Conservation (phyloP, 1,140 invertebrate species). For the Elysia chlorotica region DNA sequence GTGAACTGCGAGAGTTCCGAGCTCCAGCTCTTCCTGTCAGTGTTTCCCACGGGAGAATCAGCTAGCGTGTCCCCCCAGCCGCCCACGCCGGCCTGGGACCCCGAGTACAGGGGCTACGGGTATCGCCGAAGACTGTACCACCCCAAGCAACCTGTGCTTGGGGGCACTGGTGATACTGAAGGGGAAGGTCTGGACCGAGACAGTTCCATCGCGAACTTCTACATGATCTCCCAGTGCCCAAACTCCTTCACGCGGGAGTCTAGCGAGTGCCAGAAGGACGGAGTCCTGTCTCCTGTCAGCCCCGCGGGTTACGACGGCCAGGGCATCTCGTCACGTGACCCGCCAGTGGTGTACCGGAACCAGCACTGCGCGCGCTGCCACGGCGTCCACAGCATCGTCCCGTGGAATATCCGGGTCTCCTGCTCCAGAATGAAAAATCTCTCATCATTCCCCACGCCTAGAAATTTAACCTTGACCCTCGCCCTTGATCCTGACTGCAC, state of each 20-base stretch:
- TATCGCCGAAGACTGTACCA: too few relatives aligned
- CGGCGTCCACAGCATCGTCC: neutral
- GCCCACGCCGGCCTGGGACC: neutral
- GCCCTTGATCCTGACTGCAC: neutral
- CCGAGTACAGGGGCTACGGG: too few relatives aligned
- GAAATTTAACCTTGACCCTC: neutral
- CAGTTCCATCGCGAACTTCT: neutral
- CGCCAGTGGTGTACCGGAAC: neutral
- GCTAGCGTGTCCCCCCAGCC: neutral
- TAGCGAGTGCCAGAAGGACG: neutral
- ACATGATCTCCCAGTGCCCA: conserved; percentile 5
- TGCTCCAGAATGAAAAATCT: neutral
- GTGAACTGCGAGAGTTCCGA: neutral
- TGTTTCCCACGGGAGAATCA: neutral
- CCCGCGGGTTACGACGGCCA: too few relatives aligned
- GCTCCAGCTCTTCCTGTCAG: neutral
- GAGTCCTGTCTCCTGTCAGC: neutral
- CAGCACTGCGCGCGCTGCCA: conserved; percentile 4
- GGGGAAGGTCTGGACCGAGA: too few relatives aligned
- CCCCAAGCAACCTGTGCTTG: too few relatives aligned
- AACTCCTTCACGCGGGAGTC: neutral
- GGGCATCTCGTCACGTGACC: too few relatives aligned
- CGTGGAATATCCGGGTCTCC: conserved; percentile 9
- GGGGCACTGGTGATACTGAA: too few relatives aligned
- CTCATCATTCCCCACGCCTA: neutral